Evolutionary conservation across 2,888 invertebrate species (phyloP).

Genomic region (Melinaea menophilus): DNA sequence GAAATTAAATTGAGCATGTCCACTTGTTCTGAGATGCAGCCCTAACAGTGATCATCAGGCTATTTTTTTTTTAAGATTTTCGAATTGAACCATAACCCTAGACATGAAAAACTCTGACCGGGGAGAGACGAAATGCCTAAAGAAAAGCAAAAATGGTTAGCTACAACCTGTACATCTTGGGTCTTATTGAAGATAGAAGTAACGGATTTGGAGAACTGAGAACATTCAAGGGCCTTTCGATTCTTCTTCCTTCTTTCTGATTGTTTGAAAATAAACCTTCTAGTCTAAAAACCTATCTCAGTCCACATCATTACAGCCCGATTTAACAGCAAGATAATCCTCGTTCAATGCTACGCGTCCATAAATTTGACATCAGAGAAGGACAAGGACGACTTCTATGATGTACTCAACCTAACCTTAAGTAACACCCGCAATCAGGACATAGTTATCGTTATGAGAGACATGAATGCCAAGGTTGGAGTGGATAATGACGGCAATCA

Average conservation of each 20-base stretch:
- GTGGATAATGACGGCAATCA: conserved; percentile 12
- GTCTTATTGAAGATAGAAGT: conserved; percentile 23
- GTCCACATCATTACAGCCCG: conserved; percentile 13
- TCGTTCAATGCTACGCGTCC: conserved; percentile 3
- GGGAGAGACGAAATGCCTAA: conserved; percentile 19
- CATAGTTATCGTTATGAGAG: conserved; percentile 21
- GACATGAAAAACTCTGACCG: conserved; percentile 21
- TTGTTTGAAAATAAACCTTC: conserved; percentile 12
- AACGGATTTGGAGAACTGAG: conserved; percentile 27
- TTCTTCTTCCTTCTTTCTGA: conserved; percentile 18
- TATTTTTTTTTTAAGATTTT: too few relatives aligned
- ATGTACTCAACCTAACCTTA: conserved; percentile 8
- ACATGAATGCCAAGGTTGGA: conserved; percentile 30
- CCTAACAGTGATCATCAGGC: too few relatives aligned
- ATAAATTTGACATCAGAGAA: conserved; percentile 1
- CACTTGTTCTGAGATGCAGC: too few relatives aligned
- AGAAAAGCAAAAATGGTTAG: conserved; percentile 21
- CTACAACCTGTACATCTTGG: conserved; percentile 23
- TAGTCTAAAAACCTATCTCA: not conserved
- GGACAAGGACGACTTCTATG: conserved; percentile 9
- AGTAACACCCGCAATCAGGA: conserved; percentile 19
- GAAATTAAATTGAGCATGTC: too few relatives aligned
- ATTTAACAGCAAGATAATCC: conserved; percentile 12
- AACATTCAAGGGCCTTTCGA: conserved; percentile 18
- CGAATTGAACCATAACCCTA: not conserved